These are phyloP conservation scores for Eriocheir sinensis DNA, from an alignment of 1,140 invertebrate species.

Conservation along the genomic window DNA sequence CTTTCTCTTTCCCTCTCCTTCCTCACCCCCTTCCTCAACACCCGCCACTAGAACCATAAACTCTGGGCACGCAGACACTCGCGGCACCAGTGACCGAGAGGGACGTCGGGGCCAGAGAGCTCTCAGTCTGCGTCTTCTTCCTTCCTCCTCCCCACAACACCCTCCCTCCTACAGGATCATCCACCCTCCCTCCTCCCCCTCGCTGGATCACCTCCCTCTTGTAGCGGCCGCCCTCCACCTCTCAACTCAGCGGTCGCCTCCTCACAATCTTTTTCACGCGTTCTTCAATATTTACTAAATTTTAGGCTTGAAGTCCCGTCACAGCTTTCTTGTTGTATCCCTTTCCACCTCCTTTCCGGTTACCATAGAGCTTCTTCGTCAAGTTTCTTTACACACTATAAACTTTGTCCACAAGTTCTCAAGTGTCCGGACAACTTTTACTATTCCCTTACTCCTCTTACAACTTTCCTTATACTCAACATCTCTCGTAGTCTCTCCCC, in stretches of 20 bases:
- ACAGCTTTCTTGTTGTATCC: background rate
- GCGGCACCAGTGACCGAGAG: background rate
- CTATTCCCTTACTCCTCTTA: background rate
- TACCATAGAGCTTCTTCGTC: background rate
- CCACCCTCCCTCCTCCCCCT: background rate
- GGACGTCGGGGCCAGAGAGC: background rate
- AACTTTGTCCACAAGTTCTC: background rate
- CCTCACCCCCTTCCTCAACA: background rate
- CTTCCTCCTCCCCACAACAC: conserved; percentile 1
- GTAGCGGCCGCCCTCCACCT: background rate
- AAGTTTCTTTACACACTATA: conserved; percentile 16
- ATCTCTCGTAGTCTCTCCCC: background rate
- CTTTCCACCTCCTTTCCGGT: background rate
- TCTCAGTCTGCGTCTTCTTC: background rate
- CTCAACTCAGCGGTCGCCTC: background rate
- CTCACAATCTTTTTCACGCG: conserved; percentile 1
- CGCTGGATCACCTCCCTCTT: conserved; percentile 4
- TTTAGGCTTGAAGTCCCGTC: background rate
- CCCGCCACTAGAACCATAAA: background rate
- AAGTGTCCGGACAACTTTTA: conserved; percentile 15
- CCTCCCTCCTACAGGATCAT: background rate
- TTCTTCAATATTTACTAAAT: conserved; percentile 10
- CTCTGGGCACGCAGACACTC: background rate
- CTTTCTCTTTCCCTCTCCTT: background rate
- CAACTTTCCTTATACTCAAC: conserved; percentile 16